Base-by-base conservation (phyloP, 92 coral and sea anemone genomes). In the Zoanthus sansibaricus region DNA sequence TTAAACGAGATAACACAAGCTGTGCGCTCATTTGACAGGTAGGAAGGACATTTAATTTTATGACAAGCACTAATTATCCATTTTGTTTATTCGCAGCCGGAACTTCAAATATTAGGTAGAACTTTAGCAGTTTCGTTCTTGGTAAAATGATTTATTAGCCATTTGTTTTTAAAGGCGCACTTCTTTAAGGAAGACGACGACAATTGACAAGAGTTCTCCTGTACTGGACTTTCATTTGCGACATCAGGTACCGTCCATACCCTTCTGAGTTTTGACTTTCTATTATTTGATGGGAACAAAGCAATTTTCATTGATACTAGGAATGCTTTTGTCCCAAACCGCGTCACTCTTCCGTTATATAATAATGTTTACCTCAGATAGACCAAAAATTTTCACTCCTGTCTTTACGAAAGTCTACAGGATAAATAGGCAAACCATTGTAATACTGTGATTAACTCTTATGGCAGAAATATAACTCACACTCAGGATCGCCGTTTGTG, bases 11-110 rank as follows among this genome's bases (percentile, higher is more conserved):
- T 97, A 52, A 83, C 93, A 21, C 91, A 89, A 69, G 99, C 97
- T 49, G 98, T 97, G 64, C 93, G 95, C 71, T 83, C 94, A 31
- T 97, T 97, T 93, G 99, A 97, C 89, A 95, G 99, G 99, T 95
- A 83, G 48, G 70, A 46, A 20, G 71, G 59, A 62, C 20, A 13
- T 16, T 12, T 15, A 3, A 25, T 15, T 6, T 62, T 8, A 8
- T 42, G 51, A 61, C 16, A 58, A n/a, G 33, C 64, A 8, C 0
- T 0, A 5, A 6, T 6, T 5, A 21, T 5, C 14, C 4, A 45
- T 56, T 7, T 16, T 75, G 79, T n/a, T 76, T 25, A 70, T 20
- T 31, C 42, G 8, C 5, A 8, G 25, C 25, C 25, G 6, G 45
- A 70, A 70, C 32, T 70, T 25, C 30, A 8, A 20, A 70, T 9